Conservation (phyloP, 2,888 invertebrate species). For the Parnassius apollo region DNA sequence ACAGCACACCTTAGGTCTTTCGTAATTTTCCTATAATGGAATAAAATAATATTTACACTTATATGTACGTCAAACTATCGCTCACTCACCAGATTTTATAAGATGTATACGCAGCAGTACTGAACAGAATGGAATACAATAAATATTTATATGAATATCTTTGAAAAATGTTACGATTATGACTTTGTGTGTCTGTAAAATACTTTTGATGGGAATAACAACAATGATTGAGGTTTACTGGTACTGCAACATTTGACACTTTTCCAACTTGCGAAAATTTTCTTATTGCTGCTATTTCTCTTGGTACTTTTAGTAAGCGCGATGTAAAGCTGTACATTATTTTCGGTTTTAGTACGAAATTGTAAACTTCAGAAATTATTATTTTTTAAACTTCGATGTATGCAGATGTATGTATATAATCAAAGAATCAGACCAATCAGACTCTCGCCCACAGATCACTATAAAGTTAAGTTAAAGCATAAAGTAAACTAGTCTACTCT, state of each 20-base stretch:
- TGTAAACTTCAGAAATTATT: too few species aligned
- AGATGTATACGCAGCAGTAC: conserved; percentile 55
- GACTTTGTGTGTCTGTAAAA: conserved; percentile 33
- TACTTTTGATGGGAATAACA: conserved; percentile 38
- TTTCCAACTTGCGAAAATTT: conserved; percentile 40
- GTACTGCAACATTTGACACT: conserved; percentile 36
- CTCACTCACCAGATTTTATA: conserved; percentile 62
- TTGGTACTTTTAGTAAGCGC: conserved; percentile 48
- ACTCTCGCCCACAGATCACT: too few species aligned
- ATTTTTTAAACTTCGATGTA: too few species aligned
- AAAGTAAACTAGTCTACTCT: too few species aligned
- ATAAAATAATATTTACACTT: too few species aligned
- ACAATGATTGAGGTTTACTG: conserved; percentile 36
- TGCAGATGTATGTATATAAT: too few species aligned
- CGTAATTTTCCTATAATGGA: too few species aligned
- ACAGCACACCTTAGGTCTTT: too few species aligned
- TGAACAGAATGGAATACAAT: conserved; percentile 55
- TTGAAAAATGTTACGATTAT: conserved; percentile 33
- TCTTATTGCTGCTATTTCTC: conserved; percentile 42
- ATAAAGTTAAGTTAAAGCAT: too few species aligned
- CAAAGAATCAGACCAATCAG: too few species aligned
- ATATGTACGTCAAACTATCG: too few species aligned
- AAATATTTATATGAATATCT: conserved; percentile 50
- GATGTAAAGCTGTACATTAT: conserved; percentile 50
- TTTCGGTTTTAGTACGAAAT: background rate